Evolutionary conservation across 2,113 vertebrate species (phyloP), one percentile per base, ranked within the genome.

Genomic region (Sapajus apella): DNA sequence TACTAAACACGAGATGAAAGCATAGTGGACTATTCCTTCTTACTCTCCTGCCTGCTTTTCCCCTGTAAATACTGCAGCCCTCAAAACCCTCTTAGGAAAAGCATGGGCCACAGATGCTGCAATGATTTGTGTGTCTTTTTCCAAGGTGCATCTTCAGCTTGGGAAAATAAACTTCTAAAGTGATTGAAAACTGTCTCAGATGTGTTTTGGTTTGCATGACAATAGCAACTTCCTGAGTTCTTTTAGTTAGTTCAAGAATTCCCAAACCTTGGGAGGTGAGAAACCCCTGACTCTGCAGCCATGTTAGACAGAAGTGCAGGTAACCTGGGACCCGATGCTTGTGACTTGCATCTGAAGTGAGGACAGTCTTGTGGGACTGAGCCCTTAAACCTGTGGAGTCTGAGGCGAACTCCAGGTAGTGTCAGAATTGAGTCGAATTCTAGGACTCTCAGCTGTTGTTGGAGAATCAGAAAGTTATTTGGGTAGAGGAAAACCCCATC

Each of bases 381-480:
- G 25, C 12, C 13, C 13, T 30, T 76, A 27, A 27, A 6, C 23
- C 13, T 30, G 40, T 45, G 6, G 25, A 76, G 40, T 8, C 25
- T 1, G 37, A 76, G 73, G 73, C 1, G 8, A 30, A 76, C 6
- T 30, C 73, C 40, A 16, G 72, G 13, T 45, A 27, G 6, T 45
- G 13, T 45, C 40, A 45, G n/a, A 27, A 55, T 12, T 0, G 66
- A 30, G 1, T 55, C 4, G 0, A 73, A 45, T 5, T 17, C 0
- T 5, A 5, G n/a, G 47, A 23, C 32, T 56, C 37, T 27, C 27
- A 72, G 30, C 1, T 43, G 47, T 47, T 56, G 40, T n/a, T 6
- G 18, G 35, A 50, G 58, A 79, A 68, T 10, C 45, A 40, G 64
- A 83, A 10, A 30, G 25, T 17, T 82, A 45, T 32, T 45, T 35